Evolutionary conservation across 2,888 invertebrate genomes (phyloP), one percentile per base, ranked within the genome.

Genomic region (Perizoma affinitatum): DNA sequence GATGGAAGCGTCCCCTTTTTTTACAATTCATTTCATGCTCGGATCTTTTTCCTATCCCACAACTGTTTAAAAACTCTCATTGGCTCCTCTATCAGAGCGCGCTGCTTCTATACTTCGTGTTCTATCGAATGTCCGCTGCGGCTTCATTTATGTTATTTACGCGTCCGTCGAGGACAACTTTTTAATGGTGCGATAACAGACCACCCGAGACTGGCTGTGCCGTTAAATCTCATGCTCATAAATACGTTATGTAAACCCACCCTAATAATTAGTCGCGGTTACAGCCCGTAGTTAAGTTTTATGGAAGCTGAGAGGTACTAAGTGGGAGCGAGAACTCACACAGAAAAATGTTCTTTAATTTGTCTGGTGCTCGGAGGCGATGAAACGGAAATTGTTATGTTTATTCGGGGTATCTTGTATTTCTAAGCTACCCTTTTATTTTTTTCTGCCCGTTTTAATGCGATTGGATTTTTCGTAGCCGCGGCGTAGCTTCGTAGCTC

Each of bases 201-300:
- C 88, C 91, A 87, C 86, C 87, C 86, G 90, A 89, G 90, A 88
- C 84, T 82, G 77, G 78, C 78, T 76, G 79, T 83, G 81, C 83
- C 85, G 87, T 87, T 88, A 90, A 91, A 92, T 90, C 90, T 89
- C 87, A 78, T 82, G 84, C 86, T 88, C 91, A 90, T 92, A 91
- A 92, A 91, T 92, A 91, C 82, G 87, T 88, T 90, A 91, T 91
- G 92, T 90, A 90, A 91, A 90, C 90, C 89, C 82, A 87, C 90
- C 91, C 90, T 90, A 86, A 91, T 91, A 90, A 92, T 92, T 92
- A 92, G 92, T 88, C 86, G 86, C 82, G 85, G 89, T 90, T 90
- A 89, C 88, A 84, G 84, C 82, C 82, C 81, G 86, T 86, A 88
- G 87, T 91, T 91, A 89, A 89, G 89, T 90, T 91, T 91, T 91